Conservation (phyloP, 2,888 invertebrate genomes). For the Tipula vernalis region DNA sequence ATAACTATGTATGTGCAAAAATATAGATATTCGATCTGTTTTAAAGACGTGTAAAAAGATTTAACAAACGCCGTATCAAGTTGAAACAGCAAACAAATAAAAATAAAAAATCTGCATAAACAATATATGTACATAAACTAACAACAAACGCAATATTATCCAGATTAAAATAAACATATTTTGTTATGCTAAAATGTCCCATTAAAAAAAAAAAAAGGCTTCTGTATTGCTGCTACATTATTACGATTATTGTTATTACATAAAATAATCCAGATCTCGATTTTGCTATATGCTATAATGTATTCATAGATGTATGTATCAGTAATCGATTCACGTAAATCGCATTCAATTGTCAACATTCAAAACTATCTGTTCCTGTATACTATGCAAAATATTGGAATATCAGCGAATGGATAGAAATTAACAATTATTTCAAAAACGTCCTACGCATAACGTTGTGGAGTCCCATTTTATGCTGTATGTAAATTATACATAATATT, state of each 20-base stretch:
- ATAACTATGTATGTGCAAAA: neutral
- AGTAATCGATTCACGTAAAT: slow-evolving; percentile 6
- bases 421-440: neutral
- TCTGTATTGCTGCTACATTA: neutral
- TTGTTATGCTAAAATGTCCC: slow-evolving; percentile 4
- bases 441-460: slow-evolving; percentile 8
- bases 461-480: neutral
- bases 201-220: neutral
- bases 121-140: neutral
- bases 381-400: neutral
- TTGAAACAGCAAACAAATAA: neutral
- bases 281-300: neutral
- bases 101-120: neutral
- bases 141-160: neutral
- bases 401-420: neutral
- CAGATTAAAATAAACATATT: neutral
- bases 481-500: too few species aligned
- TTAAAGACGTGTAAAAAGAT: neutral
- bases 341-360: slow-evolving; percentile 9
- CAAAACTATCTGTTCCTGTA: neutral
- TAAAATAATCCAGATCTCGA: neutral
- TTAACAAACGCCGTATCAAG: slow-evolving; percentile 4
- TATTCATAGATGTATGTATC: neutral
- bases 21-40: neutral
- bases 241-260: neutral